Base-by-base conservation (phyloP, 1,140 invertebrate genomes). In the Samia ricini region DNA sequence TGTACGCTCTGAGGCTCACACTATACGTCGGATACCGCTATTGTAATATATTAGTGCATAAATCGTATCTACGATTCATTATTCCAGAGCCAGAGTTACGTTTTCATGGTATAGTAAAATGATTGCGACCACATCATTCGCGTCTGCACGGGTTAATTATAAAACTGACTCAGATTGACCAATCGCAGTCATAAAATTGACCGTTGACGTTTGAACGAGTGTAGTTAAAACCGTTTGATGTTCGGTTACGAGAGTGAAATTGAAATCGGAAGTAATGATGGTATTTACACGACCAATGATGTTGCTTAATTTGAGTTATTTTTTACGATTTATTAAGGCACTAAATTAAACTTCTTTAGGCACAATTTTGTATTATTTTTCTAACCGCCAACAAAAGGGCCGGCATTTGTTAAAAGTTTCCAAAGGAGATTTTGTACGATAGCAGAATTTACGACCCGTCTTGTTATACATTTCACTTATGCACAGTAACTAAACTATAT, bases 1-100 rank as follows among this genome's bases (percentile, higher is more conserved):
- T 70, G 67, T 62, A 55, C 49, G 49, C 61, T 61, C 48, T 58
- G 61, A 52, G 54, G 49, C 59, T 36, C 61, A 56, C n/a, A 23
- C 21, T 18, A 61, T 59, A 64, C 64, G 61, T 55, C 66, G 71
- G 58, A 69, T 58, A 69, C 62, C 57, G 69, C 56, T 69, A 65
- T 73, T 63, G 65, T 70, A 73, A 71, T 73, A 63, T 69, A 72
- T 71, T 73, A 66, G 56, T 55, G 61, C 71, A 68, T 76, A 76
- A 76, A 72, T 71, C 67, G 68, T 68, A 62, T 56, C 60, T 56
- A 70, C 65, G 65, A 63, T 71, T 64, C 56, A 50, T 70, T 65
- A 67, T 71, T 66, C 52, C 33, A 42, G 33, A 42, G 61, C 4
- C 50, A 7, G 52, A 22, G 52, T 23, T 55, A 12, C 22, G 22